These are phyloP conservation scores for Cephalotes varians DNA, from an alignment of 2,888 invertebrate species.

Conservation along the genomic window DNA sequence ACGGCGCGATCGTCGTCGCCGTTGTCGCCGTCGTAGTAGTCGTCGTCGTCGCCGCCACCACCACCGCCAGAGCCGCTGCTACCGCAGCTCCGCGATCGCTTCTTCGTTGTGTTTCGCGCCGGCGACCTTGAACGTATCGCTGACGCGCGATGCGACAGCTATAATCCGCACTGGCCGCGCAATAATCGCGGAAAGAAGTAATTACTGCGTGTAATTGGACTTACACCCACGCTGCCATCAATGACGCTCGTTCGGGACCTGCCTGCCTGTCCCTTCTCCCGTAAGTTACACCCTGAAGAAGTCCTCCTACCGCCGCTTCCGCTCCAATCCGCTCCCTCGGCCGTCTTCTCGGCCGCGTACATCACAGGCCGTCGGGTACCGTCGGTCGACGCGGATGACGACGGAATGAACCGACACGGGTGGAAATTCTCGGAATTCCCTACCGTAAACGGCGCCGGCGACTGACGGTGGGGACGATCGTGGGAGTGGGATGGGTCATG, in stretches of 20 bases:
- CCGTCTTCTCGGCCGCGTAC: slow-evolving; percentile 10
- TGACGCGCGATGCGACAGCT: slow-evolving; percentile 21
- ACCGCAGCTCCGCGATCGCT: background rate
- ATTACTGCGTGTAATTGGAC: slow-evolving; percentile 64
- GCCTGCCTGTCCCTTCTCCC: slow-evolving; percentile 28
- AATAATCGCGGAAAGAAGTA: slow-evolving; percentile 59
- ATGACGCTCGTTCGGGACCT: slow-evolving; percentile 59
- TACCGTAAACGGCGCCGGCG: slow-evolving; percentile 79
- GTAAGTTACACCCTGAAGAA: slow-evolving; percentile 20
- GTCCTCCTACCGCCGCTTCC: slow-evolving; percentile 20
- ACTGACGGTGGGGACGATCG: slow-evolving; percentile 54
- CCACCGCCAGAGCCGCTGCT: background rate
- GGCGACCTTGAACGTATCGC: slow-evolving; percentile 17
- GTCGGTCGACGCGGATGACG: slow-evolving; percentile 57
- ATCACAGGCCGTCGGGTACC: slow-evolving; percentile 26
- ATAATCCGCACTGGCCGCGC: slow-evolving; percentile 34
- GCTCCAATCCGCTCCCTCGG: slow-evolving; percentile 32
- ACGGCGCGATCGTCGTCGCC: background rate
- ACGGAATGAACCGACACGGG: slow-evolving; percentile 64
- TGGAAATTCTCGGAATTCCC: slow-evolving; percentile 80
- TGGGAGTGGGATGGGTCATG: slow-evolving; percentile 72
- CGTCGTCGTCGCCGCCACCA: background rate
- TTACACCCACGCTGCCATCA: slow-evolving; percentile 71
- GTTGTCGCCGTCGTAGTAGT: background rate
- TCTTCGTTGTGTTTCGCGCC: background rate